Evolutionary conservation across 2,113 vertebrate species (phyloP), one percentile per base, ranked within the genome.

Genomic region (Labrus mixtus): DNA sequence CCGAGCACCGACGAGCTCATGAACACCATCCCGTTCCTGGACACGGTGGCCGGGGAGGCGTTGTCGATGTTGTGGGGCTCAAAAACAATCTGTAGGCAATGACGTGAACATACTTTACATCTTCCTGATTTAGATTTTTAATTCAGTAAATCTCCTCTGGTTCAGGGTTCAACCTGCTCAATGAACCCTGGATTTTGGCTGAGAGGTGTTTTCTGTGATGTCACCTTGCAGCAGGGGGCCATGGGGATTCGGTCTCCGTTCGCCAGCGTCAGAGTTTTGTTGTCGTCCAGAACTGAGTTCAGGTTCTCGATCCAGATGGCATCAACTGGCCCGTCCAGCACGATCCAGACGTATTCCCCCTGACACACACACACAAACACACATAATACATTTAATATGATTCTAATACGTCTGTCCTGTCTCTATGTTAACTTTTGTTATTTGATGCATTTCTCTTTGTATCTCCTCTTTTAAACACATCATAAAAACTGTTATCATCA

Each of bases 251-350:
- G 96, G 79, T 99, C 97, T 0, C 98, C 97, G 4, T 99, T 99
- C 39, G 97, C 97, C 45, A 99, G 91, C 0, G 98, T 99, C 4
- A 99, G 94, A 8, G 97, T 99, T 92, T 91, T 96, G 86, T 99
- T 99, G 88, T 99, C 98, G 74, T 99, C 98, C 87, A 99, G 91
- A 66, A 99, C 97, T 0, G 98, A 99, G 91, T 99, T 99, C 33
- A 99, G 94, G 74, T 99, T 99, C 91, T 99, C 97, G 82, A 99
- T 99, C 98, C 98, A 99, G 90, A 98, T 97, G 43, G 97, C 98
- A 74, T 99, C 98, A 8, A 99, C 97, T 11, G 98, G 98, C 45
- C 98, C 98, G 90, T 99, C 98, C 78, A 99, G 93, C 70, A 99
- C 96, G 68, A 99, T 97, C 98, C 98, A 99, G 73, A 99, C 95